phyloP scores from a whole-genome alignment of 2,797 vertebrate species.

The Zalophus californianus region DNA sequence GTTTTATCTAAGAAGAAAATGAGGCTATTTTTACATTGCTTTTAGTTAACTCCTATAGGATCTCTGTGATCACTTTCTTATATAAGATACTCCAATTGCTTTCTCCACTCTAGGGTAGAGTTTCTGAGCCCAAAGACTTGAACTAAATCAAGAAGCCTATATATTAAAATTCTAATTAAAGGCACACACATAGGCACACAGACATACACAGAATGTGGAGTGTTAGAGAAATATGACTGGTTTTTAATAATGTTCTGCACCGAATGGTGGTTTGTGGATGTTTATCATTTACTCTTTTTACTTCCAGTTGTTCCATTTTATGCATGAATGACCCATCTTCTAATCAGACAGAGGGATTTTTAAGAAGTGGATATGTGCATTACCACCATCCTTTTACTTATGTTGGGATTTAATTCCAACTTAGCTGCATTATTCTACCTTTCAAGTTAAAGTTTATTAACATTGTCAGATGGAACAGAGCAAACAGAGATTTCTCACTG shows the following conservation, averaged over 20 bases:
- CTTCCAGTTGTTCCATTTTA: neutral
- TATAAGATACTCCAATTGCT: neutral
- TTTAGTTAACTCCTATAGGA: neutral
- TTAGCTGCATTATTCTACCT: neutral
- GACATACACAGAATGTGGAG: neutral
- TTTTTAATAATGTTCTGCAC: constrained; percentile 10
- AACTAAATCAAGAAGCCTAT: constrained; percentile 55
- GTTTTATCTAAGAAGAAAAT: constrained; percentile 50
- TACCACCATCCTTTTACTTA: constrained; percentile 38
- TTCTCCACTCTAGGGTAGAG: neutral
- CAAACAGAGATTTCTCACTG: constrained; percentile 42
- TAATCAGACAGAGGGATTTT: neutral
- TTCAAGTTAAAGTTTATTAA: constrained; percentile 58
- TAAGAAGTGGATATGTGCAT: neutral
- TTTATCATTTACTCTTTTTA: constrained; percentile 47
- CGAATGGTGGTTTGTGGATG: neutral
- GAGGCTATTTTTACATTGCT: constrained; percentile 7
- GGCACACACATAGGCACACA: neutral
- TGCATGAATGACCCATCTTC: neutral
- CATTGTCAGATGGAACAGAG: constrained; percentile 17
- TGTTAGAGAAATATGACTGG: constrained; percentile 5
- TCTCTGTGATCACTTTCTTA: constrained; percentile 2
- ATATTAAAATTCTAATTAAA: constrained; percentile 62
- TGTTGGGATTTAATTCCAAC: neutral
- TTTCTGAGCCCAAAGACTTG: constrained; percentile 44